Evolutionary conservation across 1,140 invertebrate species (phyloP), one percentile per base, ranked within the genome.

Genomic region (Temnothorax longispinosus): DNA sequence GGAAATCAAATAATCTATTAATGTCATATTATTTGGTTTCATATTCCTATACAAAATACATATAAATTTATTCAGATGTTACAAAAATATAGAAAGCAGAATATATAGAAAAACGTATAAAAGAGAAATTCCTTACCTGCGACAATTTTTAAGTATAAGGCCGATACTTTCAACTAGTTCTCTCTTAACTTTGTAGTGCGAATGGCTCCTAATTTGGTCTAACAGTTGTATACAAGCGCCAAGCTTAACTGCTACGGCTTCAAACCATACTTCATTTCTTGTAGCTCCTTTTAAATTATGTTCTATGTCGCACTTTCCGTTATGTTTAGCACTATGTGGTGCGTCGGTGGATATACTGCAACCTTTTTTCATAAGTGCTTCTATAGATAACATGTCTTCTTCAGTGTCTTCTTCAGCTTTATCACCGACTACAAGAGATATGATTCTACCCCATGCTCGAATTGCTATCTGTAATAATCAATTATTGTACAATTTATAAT

Each of bases 1-100:
- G 10, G 95, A 94, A 67, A 97, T 96, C 10, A 97, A 90, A 75
- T 96, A 95, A 92, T 97, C 96, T 27, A 97, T 92, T 8, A 96
- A 91, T 86, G 95, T 93, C 69, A 95, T 93, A 60, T 96, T 91
- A 60, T 96, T 96, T 27, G 94, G 93, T 84, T 95, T 95, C 95
- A 97, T 96, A 86, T 96, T 96, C 87, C 96, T 97, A 86, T 62
- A 92, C 5, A 93, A 89, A 92, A 85, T 77, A 90, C 87, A 81
- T 65, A 85, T 77, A 71, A 3, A 87, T 69, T 71, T 54, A 88
- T 78, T n/a, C 41, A 74, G 21, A 50, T 84, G n/a, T 32, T 35
- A 52, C 62, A 38, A 52, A 56, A 72, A 60, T 77, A 4, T 77
- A 81, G 58, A 62, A 11, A 75, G 32, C 15, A 69, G 27, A 32